Percentiles rank a stretch among this genome's conserved stretches.
These are phyloP conservation scores for Ciconia nigra DNA, from an alignment of 2,797 vertebrate genomes.

Conservation along the genomic window DNA sequence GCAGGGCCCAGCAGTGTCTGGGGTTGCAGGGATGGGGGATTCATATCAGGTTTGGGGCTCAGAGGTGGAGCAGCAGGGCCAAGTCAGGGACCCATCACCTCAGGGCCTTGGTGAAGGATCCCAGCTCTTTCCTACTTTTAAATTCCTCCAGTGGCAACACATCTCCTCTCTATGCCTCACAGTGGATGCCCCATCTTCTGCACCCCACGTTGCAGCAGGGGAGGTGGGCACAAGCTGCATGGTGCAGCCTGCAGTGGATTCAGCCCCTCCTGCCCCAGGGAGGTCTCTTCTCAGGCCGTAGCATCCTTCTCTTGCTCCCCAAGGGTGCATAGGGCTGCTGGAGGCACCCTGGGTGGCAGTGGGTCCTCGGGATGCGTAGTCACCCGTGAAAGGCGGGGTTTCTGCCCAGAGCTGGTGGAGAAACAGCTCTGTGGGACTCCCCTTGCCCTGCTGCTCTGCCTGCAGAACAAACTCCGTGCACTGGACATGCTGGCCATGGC, in stretches of 20 bases:
- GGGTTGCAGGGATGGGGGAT: not conserved
- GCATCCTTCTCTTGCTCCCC: not conserved
- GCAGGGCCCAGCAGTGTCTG: not conserved
- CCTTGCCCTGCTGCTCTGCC: not conserved
- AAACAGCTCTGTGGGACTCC: not conserved
- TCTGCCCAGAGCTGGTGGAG: not conserved
- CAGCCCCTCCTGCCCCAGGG: not conserved
- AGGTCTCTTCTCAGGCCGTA: not conserved
- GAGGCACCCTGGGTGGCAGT: not conserved
- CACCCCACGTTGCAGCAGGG: not conserved
- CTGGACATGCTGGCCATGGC: not conserved
- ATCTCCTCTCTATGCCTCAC: not conserved
- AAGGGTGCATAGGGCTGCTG: not conserved
- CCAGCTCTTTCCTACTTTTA: not conserved
- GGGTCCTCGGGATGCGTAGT: not conserved
- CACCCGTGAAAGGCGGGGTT: accelerated
- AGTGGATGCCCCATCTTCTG: not conserved
- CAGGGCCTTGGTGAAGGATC: not conserved
- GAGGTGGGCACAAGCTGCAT: not conserved
- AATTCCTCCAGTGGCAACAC: not conserved
- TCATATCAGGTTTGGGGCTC: not conserved
- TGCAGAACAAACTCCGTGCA: not conserved
- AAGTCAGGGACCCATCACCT: not conserved
- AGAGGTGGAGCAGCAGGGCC: not conserved
- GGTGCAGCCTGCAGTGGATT: not conserved